phyloP scores from a whole-genome alignment of 1,140 invertebrate species.

The Pseudomyrmex pallidus region DNA sequence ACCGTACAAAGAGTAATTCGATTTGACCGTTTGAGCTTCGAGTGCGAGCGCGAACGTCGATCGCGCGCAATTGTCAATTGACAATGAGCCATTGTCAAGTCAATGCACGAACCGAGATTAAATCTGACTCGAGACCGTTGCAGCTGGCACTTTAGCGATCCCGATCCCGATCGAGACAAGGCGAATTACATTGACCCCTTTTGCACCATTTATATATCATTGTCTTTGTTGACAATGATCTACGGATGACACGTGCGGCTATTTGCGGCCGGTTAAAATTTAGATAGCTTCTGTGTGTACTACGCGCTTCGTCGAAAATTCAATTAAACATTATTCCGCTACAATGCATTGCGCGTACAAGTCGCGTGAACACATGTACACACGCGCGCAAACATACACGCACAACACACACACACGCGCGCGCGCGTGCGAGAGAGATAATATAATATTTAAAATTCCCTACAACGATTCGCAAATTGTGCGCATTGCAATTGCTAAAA shows the following conservation, averaged over 20 bases:
- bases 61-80: slow-evolving; percentile 62
- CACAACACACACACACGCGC: no score
- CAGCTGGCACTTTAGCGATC: slow-evolving; percentile 61
- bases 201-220: slow-evolving; percentile 47
- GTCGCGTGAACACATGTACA: background rate
- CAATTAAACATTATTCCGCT: slow-evolving; percentile 46
- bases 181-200: slow-evolving; percentile 69
- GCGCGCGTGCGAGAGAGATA: background rate
- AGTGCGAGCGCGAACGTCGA: slow-evolving; percentile 20
- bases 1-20: slow-evolving; percentile 59
- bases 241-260: slow-evolving; percentile 45
- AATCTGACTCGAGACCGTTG: slow-evolving; percentile 63
- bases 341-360: slow-evolving; percentile 35
- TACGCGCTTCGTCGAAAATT: slow-evolving; percentile 37
- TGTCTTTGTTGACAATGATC: slow-evolving; percentile 62
- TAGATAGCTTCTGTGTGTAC: slow-evolving; percentile 29
- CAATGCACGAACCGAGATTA: slow-evolving; percentile 69
- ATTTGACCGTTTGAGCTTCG: slow-evolving; percentile 54
- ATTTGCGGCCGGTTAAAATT: slow-evolving; percentile 53
- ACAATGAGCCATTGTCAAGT: slow-evolving; percentile 62
- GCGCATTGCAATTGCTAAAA: slow-evolving; percentile 60
- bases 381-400: no score
- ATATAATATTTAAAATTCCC: slow-evolving; percentile 62
- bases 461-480: slow-evolving; percentile 59
- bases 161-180: slow-evolving; percentile 59